These are phyloP conservation scores for Campoplex capitator DNA, from an alignment of 2,888 invertebrate species.

Conservation along the genomic window DNA sequence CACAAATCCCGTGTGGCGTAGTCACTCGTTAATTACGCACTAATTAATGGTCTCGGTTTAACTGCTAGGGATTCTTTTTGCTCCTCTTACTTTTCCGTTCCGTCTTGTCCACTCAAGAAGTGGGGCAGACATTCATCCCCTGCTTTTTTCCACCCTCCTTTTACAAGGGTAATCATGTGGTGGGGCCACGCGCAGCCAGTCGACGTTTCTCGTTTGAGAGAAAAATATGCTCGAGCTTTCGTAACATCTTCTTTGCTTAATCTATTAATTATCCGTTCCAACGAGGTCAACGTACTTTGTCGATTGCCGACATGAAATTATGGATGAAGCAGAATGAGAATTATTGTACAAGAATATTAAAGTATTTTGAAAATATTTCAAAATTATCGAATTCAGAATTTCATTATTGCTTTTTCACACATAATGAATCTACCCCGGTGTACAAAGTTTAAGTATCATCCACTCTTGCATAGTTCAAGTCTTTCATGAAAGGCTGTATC, in stretches of 20 bases:
- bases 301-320: constrained; percentile 5
- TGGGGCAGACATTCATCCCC: constrained; percentile 56
- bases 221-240: constrained; percentile 45
- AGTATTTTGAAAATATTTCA: too few species aligned
- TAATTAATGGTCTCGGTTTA: constrained; percentile 80
- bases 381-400: too few species aligned
- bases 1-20: constrained; percentile 50
- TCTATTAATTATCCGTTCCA: constrained; percentile 57
- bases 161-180: neutral
- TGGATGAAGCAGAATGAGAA: neutral
- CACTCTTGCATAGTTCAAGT: too few species aligned
- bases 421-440: too few species aligned
- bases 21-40: constrained; percentile 79
- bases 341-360: neutral
- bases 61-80: constrained; percentile 75
- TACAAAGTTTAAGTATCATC: too few species aligned
- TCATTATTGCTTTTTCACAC: too few species aligned
- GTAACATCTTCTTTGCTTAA: constrained; percentile 39
- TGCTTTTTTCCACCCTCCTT: neutral
- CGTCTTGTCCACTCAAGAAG: constrained; percentile 26
- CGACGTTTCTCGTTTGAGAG: constrained; percentile 21
- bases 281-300: constrained; percentile 7
- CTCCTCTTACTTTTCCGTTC: constrained; percentile 70
- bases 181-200: constrained; percentile 8
- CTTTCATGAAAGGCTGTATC: too few species aligned